phyloP scores from a whole-genome alignment of 64 coral and sea anemone genomes.

The Porites lutea region DNA sequence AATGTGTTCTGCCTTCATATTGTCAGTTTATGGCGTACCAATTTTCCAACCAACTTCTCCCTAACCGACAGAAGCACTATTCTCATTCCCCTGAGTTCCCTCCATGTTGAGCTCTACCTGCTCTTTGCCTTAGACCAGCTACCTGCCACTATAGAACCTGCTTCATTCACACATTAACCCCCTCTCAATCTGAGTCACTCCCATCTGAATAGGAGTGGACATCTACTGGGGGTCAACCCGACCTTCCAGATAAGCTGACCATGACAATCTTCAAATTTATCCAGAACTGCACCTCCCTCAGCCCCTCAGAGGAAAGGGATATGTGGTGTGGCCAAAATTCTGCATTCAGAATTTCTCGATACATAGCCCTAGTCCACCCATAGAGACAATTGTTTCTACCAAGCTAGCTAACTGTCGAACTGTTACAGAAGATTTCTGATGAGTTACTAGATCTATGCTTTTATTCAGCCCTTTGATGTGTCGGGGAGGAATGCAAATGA shows the following conservation, averaged over 20 bases:
- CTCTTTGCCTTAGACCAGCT: neutral
- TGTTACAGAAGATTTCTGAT: neutral
- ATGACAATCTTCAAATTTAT: constrained; percentile 44
- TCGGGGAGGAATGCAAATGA: constrained; percentile 32
- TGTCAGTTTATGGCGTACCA: constrained; percentile 16
- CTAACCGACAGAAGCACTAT: constrained; percentile 3
- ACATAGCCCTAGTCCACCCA: constrained; percentile 65
- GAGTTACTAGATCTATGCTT: neutral
- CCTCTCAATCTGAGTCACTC: neutral
- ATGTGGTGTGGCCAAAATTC: constrained; percentile 21
- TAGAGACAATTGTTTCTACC: constrained; percentile 55
- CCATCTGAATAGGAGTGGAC: constrained; percentile 29
- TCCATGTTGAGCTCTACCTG: neutral
- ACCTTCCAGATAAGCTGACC: constrained; percentile 22
- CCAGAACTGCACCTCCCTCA: neutral
- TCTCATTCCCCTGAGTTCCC: constrained; percentile 25
- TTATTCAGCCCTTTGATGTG: neutral
- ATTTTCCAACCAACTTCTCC: neutral
- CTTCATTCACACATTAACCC: neutral
- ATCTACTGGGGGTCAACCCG: neutral
- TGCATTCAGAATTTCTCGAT: neutral
- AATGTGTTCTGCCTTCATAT: neutral
- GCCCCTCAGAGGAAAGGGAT: neutral
- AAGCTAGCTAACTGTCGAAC: constrained; percentile 39
- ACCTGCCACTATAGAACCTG: neutral